Percentiles rank a stretch among this genome's conserved stretches.
phyloP scores from a whole-genome alignment of 2,888 invertebrate species.

The Drosophila meridiana region DNA sequence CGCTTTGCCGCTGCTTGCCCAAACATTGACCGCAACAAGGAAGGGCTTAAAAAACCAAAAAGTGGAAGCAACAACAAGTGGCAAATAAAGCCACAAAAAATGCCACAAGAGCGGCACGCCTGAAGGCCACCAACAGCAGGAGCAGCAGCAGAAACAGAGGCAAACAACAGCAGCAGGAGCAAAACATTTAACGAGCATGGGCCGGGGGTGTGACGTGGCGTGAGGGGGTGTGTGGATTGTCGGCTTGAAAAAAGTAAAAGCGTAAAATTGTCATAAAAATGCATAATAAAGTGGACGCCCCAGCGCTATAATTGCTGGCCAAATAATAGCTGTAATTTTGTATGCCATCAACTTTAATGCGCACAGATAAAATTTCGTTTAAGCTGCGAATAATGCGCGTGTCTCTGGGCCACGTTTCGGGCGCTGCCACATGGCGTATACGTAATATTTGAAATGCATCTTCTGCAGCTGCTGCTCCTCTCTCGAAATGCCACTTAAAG shows the following conservation, averaged over 20 bases:
- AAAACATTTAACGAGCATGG: conserved; percentile 23
- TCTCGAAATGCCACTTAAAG: conserved; percentile 36
- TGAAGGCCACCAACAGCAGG: conserved; percentile 43
- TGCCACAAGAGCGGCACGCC: conserved; percentile 58
- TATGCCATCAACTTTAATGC: conserved; percentile 72
- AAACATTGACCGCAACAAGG: conserved; percentile 34
- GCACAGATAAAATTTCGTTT: conserved; percentile 79
- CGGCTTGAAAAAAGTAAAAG: conserved; percentile 36
- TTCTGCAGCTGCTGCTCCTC: conserved; percentile 42
- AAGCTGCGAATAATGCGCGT: conserved; percentile 56
- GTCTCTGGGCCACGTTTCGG: conserved; percentile 32
- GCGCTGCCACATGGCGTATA: conserved; percentile 65
- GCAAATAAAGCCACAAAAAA: conserved; percentile 50
- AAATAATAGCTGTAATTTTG: conserved; percentile 75
- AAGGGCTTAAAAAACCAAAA: conserved; percentile 14
- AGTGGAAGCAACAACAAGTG: conserved; percentile 22
- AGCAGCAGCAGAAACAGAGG: neutral
- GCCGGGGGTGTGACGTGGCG: neutral
- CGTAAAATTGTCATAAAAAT: conserved; percentile 70
- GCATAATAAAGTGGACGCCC: conserved; percentile 60
- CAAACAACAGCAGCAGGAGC: conserved; percentile 25
- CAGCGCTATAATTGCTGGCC: conserved; percentile 67
- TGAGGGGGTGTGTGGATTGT: neutral
- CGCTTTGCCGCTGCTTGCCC: conserved; percentile 31
- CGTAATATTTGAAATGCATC: conserved; percentile 66